phyloP scores from a whole-genome alignment of 1,140 invertebrate species.

The Homalodisca vitripennis region DNA sequence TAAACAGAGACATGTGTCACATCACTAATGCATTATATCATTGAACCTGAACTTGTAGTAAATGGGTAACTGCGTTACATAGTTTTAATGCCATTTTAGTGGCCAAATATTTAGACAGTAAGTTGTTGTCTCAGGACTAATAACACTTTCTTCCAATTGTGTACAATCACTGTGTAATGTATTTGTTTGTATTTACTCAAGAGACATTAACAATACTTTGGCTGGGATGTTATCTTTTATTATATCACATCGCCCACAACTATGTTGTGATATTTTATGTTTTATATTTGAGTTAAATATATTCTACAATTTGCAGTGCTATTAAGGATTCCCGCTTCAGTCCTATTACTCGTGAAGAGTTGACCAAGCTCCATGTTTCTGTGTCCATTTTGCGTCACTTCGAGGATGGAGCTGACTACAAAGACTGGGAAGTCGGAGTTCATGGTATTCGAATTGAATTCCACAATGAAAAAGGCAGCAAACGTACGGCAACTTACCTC shows the following conservation, averaged over 20 bases:
- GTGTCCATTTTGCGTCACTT: constrained; percentile 95
- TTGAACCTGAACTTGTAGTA: too few relatives aligned
- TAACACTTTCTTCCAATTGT: too few relatives aligned
- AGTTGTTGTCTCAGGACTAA: too few relatives aligned
- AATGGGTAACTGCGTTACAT: too few relatives aligned
- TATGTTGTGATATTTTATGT: too few relatives aligned
- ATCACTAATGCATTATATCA: too few relatives aligned
- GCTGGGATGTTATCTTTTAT: not conserved
- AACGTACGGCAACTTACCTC: constrained; percentile 95
- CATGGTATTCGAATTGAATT: constrained; percentile 99
- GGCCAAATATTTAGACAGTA: too few relatives aligned
- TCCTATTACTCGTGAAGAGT: constrained; percentile 92
- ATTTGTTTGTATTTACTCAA: too few relatives aligned
- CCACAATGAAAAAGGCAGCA: constrained; percentile 90
- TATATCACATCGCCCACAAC: not conserved
- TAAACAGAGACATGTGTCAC: too few relatives aligned
- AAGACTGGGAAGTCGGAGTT: constrained; percentile 96
- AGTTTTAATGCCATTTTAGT: too few relatives aligned
- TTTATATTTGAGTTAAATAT: too few relatives aligned
- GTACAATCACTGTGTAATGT: too few relatives aligned
- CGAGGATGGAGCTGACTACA: constrained; percentile 91
- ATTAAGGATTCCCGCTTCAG: constrained; percentile 96
- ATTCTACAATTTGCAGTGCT: constrained; percentile 74
- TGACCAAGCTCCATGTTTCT: constrained; percentile 88
- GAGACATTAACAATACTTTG: not conserved